phyloP scores from a whole-genome alignment of 2,888 invertebrate genomes.

The Leuctra nigra region DNA sequence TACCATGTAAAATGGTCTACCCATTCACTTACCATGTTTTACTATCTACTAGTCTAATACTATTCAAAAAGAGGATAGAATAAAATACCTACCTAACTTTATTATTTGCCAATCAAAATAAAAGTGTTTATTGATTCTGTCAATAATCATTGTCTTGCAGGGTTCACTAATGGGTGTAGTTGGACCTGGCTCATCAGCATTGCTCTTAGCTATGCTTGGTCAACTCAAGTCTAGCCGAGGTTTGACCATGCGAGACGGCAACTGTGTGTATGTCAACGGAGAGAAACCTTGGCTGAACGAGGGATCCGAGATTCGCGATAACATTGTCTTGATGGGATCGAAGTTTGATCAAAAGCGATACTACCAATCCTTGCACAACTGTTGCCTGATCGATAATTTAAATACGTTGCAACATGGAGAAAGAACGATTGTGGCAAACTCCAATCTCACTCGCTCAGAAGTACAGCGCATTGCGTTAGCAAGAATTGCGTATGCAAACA shows the following conservation, averaged over 20 bases:
- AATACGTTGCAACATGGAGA: background rate
- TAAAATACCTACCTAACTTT: too few species aligned
- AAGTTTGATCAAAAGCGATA: conserved; percentile 5
- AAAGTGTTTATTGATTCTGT: too few species aligned
- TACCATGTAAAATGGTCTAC: too few species aligned
- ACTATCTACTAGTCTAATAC: too few species aligned
- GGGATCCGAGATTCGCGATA: conserved; percentile 47
- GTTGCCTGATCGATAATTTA: conserved; percentile 1
- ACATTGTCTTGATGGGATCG: conserved; percentile 41
- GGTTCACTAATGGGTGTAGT: conserved; percentile 36
- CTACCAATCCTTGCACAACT: conserved; percentile 14
- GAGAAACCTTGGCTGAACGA: conserved; percentile 45
- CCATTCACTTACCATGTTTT: too few species aligned
- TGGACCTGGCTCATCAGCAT: conserved; percentile 43
- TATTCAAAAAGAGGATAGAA: too few species aligned
- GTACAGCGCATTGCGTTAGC: conserved; percentile 42
- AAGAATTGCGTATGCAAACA: conserved; percentile 38
- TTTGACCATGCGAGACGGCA: conserved; percentile 36
- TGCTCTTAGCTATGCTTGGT: conserved; percentile 41
- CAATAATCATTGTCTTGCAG: too few species aligned
- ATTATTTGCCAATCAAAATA: too few species aligned
- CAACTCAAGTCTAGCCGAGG: conserved; percentile 36
- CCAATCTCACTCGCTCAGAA: conserved; percentile 35
- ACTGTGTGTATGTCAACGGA: conserved; percentile 40
- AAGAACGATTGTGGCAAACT: conserved; percentile 5